Base-by-base conservation (phyloP, 2,113 vertebrate species). In the Leucopsar rothschildi region DNA sequence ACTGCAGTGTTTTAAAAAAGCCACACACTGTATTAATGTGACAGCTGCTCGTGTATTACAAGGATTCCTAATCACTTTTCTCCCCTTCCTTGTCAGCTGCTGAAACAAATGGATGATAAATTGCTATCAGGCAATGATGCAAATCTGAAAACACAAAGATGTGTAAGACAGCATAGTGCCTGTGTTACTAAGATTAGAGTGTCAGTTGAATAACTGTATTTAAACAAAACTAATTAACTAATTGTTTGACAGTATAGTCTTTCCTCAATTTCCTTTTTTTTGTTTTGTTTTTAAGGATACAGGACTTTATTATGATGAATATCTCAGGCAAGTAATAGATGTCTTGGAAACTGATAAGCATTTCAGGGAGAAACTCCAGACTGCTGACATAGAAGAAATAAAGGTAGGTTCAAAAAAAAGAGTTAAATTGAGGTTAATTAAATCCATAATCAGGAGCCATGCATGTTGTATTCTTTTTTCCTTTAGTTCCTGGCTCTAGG, bases 351-450 rank as follows among this genome's bases (percentile, higher is more conserved):
- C 99, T 97, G 99, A 99, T 97, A 98, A 98, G 65, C 99, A 99
- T 98, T 99, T 99, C 97, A 98, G 99, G 98, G 99, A 99, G 96
- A 99, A 99, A 92, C 99, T 99, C 29, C 99, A 99, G 96, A 99
- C 99, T 86, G 99, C 99, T 78, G 99, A 99, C 95, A 99, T 99
- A 98, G 99, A 99, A n/a, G 99, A 99, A 95, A 99, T 99, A 96
- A 99, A 99, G 99, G 99, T 99, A 98, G 57, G 79, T 96, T 66
- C 4, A 39, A 70, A 55, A n/a, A 11, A 18, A 10, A 10, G 1
- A 79, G 10, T 39, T 64, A 69, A 84, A 73, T 40, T 53, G 44
- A 81, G 1, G 6, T 52, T 70, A 79, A 49, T 18, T 86, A 77
- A 81, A 79, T 77, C 18, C 21, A 29, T 82, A 44, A n/a, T 63